These are phyloP conservation scores for Poeciliopsis presidionis DNA, from an alignment of 2,797 vertebrate genomes.

Conservation along the genomic window DNA sequence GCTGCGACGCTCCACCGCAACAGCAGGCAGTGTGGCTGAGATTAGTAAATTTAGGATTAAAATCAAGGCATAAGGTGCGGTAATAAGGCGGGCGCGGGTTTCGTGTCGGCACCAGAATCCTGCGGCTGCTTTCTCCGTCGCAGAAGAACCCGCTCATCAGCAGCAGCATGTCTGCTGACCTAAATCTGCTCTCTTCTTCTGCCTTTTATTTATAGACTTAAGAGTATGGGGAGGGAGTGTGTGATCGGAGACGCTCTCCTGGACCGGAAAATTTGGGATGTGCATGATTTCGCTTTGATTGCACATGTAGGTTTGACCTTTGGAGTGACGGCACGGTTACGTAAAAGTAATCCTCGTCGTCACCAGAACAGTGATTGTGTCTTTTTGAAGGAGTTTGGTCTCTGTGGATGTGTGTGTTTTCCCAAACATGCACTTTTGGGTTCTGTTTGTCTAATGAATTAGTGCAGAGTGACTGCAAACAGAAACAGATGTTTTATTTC, in stretches of 20 bases:
- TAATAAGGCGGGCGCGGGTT: conserved; percentile 30
- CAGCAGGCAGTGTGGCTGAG: conserved; percentile 6
- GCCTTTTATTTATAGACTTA: conserved; percentile 71
- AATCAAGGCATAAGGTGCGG: conserved; percentile 45
- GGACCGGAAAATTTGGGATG: conserved; percentile 16
- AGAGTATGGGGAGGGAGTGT: conserved; percentile 22
- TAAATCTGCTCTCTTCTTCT: conserved; percentile 72
- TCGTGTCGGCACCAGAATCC: conserved; percentile 20
- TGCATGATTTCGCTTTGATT: conserved; percentile 41
- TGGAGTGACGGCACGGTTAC: conserved; percentile 1
- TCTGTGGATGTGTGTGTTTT: background rate
- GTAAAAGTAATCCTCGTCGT: background rate
- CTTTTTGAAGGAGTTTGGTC: background rate
- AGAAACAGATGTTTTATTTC: background rate
- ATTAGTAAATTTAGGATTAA: conserved; percentile 35
- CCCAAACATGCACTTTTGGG: background rate
- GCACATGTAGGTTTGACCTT: background rate
- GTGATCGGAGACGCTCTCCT: background rate
- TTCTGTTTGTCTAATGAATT: background rate
- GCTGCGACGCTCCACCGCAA: background rate
- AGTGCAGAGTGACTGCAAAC: background rate
- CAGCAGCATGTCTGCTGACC: conserved; percentile 68
- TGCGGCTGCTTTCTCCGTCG: conserved; percentile 36
- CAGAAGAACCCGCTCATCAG: background rate
- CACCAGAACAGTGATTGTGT: background rate